Evolutionary conservation across 2,888 invertebrate species (phyloP), one percentile per base, ranked within the genome.

Genomic region (Diaperis boleti): DNA sequence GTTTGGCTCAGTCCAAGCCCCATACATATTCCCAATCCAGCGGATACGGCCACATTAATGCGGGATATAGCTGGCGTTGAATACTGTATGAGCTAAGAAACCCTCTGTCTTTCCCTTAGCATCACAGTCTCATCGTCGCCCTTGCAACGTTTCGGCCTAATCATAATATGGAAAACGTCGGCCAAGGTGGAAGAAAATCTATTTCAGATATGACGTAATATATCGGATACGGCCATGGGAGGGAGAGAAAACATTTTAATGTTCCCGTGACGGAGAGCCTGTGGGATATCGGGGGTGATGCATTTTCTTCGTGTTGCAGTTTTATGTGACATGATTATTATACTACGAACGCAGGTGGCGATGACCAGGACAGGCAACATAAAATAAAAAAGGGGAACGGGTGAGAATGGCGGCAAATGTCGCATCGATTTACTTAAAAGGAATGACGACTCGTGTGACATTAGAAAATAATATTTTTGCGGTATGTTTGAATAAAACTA

Each of bases 321-420:
- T 79, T 79, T 80, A 78, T 80, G 78, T 79, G 80, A 80, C 80
- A 78, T 79, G 79, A 79, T 80, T 79, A 79, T 80, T 79, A 80
- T 79, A 78, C 78, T 72, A 75, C 69, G 74, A 74, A 71, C 77
- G 78, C 79, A 79, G 79, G 79, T 79, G 79, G 78, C 72, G 72
- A 62, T 67, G 75, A 72, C 73, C 74, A 17, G 17, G 14, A 39
- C 17, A 37, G 14, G 6, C 10, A 7, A 37, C 6, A 37, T 11
- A 37, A 37, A 37, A 11, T 37, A 37, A 37, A 37, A 37, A 11
- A 11, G 26, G 8, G 26, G n/a, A 26, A 26, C 26, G 26, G 26
- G 26, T 6, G 26, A 26, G 26, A n/a, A 8, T n/a, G 26, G n/a
- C 26, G 26, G n/a, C 26, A 6, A 26, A 26, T 8, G n/a, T 26